Conservation (phyloP, 2,888 invertebrate genomes). For the Cotesia congregata region DNA sequence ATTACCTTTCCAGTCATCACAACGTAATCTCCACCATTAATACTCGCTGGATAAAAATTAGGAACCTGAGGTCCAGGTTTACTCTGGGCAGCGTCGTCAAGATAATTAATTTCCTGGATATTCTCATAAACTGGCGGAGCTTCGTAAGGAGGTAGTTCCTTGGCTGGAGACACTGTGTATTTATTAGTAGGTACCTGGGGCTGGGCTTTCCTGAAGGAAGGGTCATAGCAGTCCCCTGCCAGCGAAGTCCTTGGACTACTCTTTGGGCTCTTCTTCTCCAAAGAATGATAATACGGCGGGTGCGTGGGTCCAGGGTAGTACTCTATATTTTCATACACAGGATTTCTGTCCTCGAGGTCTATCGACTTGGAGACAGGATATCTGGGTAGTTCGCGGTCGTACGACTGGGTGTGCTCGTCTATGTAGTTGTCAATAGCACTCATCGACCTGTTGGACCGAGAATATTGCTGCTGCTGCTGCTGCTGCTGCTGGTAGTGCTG, state of each 20-base stretch:
- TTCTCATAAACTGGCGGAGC: slow-evolving; percentile 77
- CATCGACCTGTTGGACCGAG: slow-evolving; percentile 71
- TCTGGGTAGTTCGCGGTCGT: slow-evolving; percentile 77
- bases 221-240: slow-evolving; percentile 67
- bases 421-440: slow-evolving; percentile 79
- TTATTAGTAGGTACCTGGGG: slow-evolving; percentile 82
- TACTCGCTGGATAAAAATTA: slow-evolving; percentile 74
- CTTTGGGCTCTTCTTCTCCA: slow-evolving; percentile 69
- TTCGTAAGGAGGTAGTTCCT: slow-evolving; percentile 73
- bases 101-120: slow-evolving; percentile 73
- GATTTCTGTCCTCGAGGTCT: slow-evolving; percentile 71
- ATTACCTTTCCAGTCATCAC: slow-evolving; percentile 82
- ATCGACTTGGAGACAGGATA: slow-evolving; percentile 84
- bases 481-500: slow-evolving; percentile 35
- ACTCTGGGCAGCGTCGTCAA: slow-evolving; percentile 57
- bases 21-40: slow-evolving; percentile 83
- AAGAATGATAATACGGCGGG: slow-evolving; percentile 76
- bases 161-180: slow-evolving; percentile 73
- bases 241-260: slow-evolving; percentile 67
- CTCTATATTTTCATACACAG: slow-evolving; percentile 87
- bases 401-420: slow-evolving; percentile 72
- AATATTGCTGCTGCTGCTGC: slow-evolving; percentile 37
- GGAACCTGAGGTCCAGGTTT: slow-evolving; percentile 71
- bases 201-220: slow-evolving; percentile 81
- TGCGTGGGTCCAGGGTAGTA: slow-evolving; percentile 76